Conservation (phyloP, 2,797 vertebrate genomes). For the Craterocephalus amniculus region DNA sequence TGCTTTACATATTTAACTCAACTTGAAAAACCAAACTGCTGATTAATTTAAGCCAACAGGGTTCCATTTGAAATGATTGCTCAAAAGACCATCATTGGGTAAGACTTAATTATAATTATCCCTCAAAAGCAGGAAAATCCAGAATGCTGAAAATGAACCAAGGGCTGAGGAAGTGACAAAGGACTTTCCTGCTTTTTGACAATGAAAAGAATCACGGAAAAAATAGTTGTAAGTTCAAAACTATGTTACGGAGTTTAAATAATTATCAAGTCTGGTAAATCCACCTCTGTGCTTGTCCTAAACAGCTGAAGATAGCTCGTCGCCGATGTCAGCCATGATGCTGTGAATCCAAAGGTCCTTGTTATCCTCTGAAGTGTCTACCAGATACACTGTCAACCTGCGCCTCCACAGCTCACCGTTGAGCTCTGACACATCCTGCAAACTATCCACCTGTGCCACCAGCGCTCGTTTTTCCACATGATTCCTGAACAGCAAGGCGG, state of each 20-base stretch:
- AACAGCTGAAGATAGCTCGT: slow-evolving; percentile 52
- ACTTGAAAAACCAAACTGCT: neutral
- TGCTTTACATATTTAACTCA: slow-evolving; percentile 18
- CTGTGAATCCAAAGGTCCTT: slow-evolving; percentile 94
- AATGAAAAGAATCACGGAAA: slow-evolving; percentile 6
- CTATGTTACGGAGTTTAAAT: neutral
- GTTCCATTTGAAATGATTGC: neutral
- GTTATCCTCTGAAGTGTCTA: slow-evolving; percentile 89
- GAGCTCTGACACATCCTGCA: slow-evolving; percentile 77
- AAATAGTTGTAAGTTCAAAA: neutral
- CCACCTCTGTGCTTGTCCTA: slow-evolving; percentile 28
- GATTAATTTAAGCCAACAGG: neutral
- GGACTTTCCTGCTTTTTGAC: slow-evolving; percentile 4
- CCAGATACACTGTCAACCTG: slow-evolving; percentile 88
- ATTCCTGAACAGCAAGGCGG: slow-evolving; percentile 92
- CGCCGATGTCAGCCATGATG: slow-evolving; percentile 86
- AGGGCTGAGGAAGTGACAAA: neutral
- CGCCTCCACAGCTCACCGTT: slow-evolving; percentile 81
- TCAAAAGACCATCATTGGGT: neutral
- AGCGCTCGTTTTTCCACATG: slow-evolving; percentile 92
- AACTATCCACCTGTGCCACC: slow-evolving; percentile 88
- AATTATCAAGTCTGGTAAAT: neutral
- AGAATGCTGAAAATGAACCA: slow-evolving; percentile 1
- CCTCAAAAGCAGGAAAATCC: neutral
- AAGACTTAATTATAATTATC: neutral